Base-by-base conservation (phyloP, 2,888 invertebrate species). In the Rhopalosiphum nymphaeae region DNA sequence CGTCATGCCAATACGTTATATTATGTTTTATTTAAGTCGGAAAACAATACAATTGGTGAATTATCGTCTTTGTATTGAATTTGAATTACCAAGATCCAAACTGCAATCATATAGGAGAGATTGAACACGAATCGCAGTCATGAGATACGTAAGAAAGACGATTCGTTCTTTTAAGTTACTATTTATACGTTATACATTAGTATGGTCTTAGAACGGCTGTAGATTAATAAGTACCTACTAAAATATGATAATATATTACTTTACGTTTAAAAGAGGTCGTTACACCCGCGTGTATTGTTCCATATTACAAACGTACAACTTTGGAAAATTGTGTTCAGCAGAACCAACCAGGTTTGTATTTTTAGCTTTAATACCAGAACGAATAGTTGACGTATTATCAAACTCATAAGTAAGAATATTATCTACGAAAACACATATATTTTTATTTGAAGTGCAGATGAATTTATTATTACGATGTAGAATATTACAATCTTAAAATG, bases 101-200 rank as follows among this genome's bases (percentile, higher is more conserved):
- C 7, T 46, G 44, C 44, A 44, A 29, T 29, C 29, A 16, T 61
- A 10, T 26, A 13, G 29, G 29, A 61, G 16, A 57, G 21, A 26
- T 36, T 57, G 44, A 46, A 90, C 46, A n/a, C 29, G 36, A 49
- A 67, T 16, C 49, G 46, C 67, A 78, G 78, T 78, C 67, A 90
- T 90, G 90, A 90, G 90, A 90, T 90, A 90, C 90, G 90, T 90
- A 90, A 90, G 90, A n/a, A 90, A n/a, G 46, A 78, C 21, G 36
- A 78, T 78, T 78, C 21, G n/a, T 36, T 78, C 36, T 78, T 78
- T 21, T 36, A 3, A 78, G 36, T 78, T 78, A 78, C 9, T 78
- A 36, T 78, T 36, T 78, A 9, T 78, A 78, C n/a, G n/a, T 36
- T 67, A 67, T 9, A 67, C 78, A 3, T 21, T 5, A 53, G 53